Percentiles rank a stretch among this genome's conserved stretches.
phyloP scores from a whole-genome alignment of 2,888 invertebrate genomes.

The Coronaproctus castanopsis region DNA sequence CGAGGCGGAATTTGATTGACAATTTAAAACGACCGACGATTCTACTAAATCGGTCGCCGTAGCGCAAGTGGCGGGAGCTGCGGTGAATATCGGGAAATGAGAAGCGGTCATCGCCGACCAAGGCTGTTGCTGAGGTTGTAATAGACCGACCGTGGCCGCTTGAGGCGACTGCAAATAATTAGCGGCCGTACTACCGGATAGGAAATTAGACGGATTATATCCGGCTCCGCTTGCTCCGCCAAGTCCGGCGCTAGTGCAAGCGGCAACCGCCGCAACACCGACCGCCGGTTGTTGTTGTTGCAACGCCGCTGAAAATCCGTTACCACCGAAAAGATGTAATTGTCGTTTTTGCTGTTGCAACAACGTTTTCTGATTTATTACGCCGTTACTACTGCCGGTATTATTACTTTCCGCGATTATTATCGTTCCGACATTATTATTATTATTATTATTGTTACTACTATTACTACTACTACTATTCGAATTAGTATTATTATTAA shows the following conservation, averaged over 20 bases:
- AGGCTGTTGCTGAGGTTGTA: slow-evolving; percentile 4
- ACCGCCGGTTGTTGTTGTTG: slow-evolving; percentile 8
- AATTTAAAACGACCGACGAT: slow-evolving; percentile 18
- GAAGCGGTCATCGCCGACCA: slow-evolving; percentile 4
- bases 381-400: not conserved
- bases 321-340: not conserved
- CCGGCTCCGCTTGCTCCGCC: not conserved
- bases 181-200: not conserved
- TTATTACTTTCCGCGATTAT: too few species aligned
- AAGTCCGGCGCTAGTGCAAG: not conserved
- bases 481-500: too few species aligned
- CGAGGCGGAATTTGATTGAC: not conserved
- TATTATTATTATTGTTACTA: too few species aligned
- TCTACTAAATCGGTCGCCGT: slow-evolving; percentile 18
- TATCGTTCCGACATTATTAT: too few species aligned
- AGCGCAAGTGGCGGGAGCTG: not conserved
- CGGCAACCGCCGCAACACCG: slow-evolving; percentile 7
- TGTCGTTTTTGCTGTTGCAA: not conserved
- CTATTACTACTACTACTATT: too few species aligned
- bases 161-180: not conserved
- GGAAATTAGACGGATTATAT: not conserved
- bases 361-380: too few species aligned
- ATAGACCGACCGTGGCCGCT: not conserved
- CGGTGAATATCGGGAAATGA: not conserved
- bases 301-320: not conserved